phyloP scores from a whole-genome alignment of 2,888 invertebrate genomes.

The Malacosoma neustria region DNA sequence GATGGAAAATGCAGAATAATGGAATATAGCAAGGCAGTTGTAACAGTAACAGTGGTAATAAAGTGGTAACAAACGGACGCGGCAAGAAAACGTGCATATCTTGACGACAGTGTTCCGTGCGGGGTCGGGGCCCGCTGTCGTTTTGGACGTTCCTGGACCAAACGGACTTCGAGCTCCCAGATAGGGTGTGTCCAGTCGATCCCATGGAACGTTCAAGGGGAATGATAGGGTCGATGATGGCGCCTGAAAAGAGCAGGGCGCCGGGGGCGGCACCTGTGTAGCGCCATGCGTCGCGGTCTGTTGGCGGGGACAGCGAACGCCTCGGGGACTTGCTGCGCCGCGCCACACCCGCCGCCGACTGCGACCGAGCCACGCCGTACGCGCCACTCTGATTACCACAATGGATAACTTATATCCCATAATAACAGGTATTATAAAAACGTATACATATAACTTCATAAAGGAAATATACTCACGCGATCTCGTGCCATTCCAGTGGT shows the following conservation, averaged over 20 bases:
- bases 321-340: conserved; percentile 87
- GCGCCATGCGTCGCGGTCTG: conserved; percentile 75
- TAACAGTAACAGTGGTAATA: conserved; percentile 63
- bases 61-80: conserved; percentile 66
- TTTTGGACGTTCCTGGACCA: conserved; percentile 31
- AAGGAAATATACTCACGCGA: conserved; percentile 33
- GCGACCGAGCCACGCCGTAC: conserved; percentile 81
- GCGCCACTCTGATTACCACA: conserved; percentile 42
- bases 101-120: conserved; percentile 68
- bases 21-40: conserved; percentile 58
- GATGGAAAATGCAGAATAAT: conserved; percentile 58
- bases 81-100: conserved; percentile 57
- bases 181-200: background rate
- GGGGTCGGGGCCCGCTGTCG: conserved; percentile 50
- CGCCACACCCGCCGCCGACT: conserved; percentile 85
- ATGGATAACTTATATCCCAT: conserved; percentile 18
- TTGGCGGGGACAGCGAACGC: conserved; percentile 88
- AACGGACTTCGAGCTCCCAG: conserved; percentile 20
- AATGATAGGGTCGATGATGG: conserved; percentile 9
- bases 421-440: conserved; percentile 1
- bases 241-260: conserved; percentile 23
- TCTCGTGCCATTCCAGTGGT: conserved; percentile 80
- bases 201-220: conserved; percentile 3
- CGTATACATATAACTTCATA: background rate
- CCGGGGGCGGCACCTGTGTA: conserved; percentile 70